Evolutionary conservation across 2,797 vertebrate genomes (phyloP).

Genomic region (Morelia viridis): DNA sequence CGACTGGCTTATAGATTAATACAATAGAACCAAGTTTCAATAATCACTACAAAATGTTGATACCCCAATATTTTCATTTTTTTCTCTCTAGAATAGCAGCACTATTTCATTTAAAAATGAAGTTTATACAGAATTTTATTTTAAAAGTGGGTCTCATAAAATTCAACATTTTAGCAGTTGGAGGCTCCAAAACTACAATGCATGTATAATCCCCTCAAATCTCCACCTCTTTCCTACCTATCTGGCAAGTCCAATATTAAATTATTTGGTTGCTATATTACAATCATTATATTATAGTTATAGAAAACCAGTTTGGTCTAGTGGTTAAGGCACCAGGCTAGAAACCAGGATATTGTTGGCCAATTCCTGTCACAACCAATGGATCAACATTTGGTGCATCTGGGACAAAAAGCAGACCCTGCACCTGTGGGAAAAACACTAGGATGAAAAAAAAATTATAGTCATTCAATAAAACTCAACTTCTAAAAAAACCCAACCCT

Average conservation of each 20-base stretch:
- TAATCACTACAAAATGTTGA: background rate
- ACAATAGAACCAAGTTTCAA: constrained; percentile 18
- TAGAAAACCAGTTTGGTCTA: no score
- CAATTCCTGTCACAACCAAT: no score
- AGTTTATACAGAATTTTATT: background rate
- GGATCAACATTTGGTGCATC: no score
- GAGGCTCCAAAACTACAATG: background rate
- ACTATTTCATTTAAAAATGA: background rate
- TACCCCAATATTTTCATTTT: background rate
- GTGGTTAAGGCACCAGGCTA: no score
- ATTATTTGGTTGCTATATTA: background rate
- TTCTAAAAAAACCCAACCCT: background rate
- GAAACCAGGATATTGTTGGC: no score
- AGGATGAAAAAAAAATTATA: no score
- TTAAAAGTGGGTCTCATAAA: background rate
- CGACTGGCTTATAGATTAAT: background rate
- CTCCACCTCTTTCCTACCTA: background rate
- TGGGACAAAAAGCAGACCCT: no score
- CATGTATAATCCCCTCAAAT: background rate
- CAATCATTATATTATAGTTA: no score
- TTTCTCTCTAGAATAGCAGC: background rate
- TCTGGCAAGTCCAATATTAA: background rate
- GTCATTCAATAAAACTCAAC: background rate
- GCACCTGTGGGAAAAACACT: no score
- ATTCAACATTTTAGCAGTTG: background rate